phyloP scores from a whole-genome alignment of 2,888 invertebrate species.

The Stenodema calcarata region DNA sequence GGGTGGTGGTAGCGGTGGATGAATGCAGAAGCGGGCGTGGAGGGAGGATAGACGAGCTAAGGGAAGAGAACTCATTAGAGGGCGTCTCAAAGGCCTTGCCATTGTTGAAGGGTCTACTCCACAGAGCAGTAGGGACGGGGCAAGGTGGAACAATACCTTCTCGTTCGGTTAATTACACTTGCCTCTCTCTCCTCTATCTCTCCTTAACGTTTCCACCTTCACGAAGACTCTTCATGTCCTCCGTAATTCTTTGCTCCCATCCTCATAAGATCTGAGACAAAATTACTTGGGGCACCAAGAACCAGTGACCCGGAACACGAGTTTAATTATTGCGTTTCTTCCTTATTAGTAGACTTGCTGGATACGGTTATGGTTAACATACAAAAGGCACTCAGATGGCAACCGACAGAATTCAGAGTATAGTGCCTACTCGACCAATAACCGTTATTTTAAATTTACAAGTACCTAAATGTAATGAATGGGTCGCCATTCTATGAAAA shows the following conservation, averaged over 20 bases:
- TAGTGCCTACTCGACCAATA: too few species aligned
- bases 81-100: slow-evolving; percentile 28
- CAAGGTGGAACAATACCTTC: slow-evolving; percentile 32
- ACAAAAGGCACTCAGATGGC: too few species aligned
- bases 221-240: slow-evolving; percentile 1
- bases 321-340: not conserved
- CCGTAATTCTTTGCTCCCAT: slow-evolving; percentile 2
- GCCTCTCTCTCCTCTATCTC: slow-evolving; percentile 4
- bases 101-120: slow-evolving; percentile 19
- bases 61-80: slow-evolving; percentile 32
- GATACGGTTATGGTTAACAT: too few species aligned
- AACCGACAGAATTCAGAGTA: too few species aligned
- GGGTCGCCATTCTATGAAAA: too few species aligned
- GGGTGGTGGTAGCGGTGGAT: not conserved
- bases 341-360: not conserved
- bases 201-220: slow-evolving; percentile 20
- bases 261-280: not conserved
- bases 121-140: not conserved
- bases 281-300: not conserved
- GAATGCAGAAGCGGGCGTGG: not conserved
- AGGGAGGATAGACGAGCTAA: not conserved
- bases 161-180: slow-evolving; percentile 27
- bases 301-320: not conserved
- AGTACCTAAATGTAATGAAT: too few species aligned
- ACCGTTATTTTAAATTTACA: too few species aligned